Base-by-base conservation (phyloP, 2,888 invertebrate species). In the Drosophila nr. perissopoda region DNA sequence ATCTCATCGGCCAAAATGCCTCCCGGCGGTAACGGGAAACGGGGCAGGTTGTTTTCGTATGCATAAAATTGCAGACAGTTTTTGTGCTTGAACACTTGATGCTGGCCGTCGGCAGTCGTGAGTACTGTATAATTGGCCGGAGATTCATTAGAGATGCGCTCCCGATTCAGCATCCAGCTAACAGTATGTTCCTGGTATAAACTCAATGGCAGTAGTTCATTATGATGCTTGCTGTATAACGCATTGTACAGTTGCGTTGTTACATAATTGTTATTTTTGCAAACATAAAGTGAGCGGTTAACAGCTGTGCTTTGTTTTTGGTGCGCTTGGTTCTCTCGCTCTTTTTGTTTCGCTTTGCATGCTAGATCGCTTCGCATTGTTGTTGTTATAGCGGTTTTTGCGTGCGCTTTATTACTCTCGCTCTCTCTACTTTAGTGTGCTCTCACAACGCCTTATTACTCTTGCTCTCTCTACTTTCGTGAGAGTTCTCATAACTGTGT, bases 1-100 rank as follows among this genome's bases (percentile, higher is more conserved):
- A 97, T 97, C 93, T 97, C 96, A 92, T 97, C 97, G 2, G 96
- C 96, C 54, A 97, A 93, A 74, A 97, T 96, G 1, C 96, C 96
- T 18, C 96, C 96, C 2, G 94, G 94, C 10, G 94, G 93, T 25
- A 93, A 77, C 4, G 91, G 1, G 0, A 76, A 48, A 11, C 18
- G 52, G 0, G 91, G 38, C 10, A 69, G 7, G 16, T 29, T 8
- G 10, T 60, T 62, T 8, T 71, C 67, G 13, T 49, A 64, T 5
- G 42, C 18, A 52, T 70, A 76, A 18, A 92, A 81, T 38, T 86
- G 79, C 11, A 84, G 65, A 33, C 82, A 88, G 74, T 91, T 91
- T 58, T 92, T 83, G 76, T 91, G 91, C 53, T 89, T 91, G n/a
- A 83, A 79, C 1, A 91, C 74, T 10, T 70, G 52, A 8, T 67